Conservation (phyloP, 2,888 invertebrate species). For the Argyresthia albistria region DNA sequence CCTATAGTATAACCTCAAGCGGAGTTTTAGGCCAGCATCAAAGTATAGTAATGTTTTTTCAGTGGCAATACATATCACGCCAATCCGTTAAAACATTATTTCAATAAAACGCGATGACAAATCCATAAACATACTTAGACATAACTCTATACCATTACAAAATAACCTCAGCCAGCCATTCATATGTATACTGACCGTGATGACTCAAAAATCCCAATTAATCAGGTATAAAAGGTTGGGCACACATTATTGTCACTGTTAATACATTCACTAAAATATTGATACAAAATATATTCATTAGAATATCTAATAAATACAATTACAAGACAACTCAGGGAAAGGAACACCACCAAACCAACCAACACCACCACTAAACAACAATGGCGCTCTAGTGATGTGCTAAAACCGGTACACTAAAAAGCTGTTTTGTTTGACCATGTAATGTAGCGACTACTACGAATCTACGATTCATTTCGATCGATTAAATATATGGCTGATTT, state of each 20-base stretch:
- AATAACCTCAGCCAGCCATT: conserved; percentile 65
- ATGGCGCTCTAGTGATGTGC: conserved; percentile 50
- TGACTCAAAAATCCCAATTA: conserved; percentile 57
- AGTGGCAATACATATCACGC: background rate
- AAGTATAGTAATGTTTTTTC: background rate
- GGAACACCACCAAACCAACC: conserved; percentile 29
- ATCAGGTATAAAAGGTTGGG: conserved; percentile 61
- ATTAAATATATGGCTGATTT: no score
- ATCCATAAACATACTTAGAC: background rate
- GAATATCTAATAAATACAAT: background rate
- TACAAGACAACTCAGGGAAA: conserved; percentile 44
- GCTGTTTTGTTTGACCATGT: no score
- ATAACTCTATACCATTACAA: conserved; percentile 45
- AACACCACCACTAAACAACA: conserved; percentile 39
- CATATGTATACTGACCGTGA: conserved; percentile 65
- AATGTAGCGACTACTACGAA: no score
- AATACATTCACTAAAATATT: conserved; percentile 42
- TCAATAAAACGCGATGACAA: conserved; percentile 1
- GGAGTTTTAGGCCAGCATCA: background rate
- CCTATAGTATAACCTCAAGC: background rate
- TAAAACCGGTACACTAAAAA: background rate
- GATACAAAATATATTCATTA: conserved; percentile 58
- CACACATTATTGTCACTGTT: conserved; percentile 69
- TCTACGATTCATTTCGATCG: no score
- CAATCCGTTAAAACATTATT: background rate